These are phyloP conservation scores for Darevskia mixta DNA, from an alignment of 2,797 vertebrate species.

Conservation along the genomic window DNA sequence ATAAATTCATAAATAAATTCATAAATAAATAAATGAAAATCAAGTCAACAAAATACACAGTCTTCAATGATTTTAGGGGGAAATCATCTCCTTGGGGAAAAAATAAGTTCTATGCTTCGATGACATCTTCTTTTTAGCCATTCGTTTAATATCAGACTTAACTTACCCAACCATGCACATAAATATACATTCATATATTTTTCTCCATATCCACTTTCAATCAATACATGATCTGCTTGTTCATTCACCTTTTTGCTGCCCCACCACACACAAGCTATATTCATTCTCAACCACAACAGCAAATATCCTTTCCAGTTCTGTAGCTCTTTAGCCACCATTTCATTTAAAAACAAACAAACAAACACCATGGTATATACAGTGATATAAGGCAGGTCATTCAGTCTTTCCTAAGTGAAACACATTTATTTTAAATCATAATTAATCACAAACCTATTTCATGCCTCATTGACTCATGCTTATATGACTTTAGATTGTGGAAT, in stretches of 20 bases:
- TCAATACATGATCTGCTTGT: neutral
- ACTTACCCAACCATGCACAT: neutral
- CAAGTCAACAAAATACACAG: neutral
- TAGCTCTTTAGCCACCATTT: neutral
- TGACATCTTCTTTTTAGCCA: neutral
- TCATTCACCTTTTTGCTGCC: neutral
- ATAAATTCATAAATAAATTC: no score
- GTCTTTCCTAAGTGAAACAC: neutral
- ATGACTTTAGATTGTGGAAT: neutral
- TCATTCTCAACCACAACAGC: neutral
- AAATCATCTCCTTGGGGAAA: neutral
- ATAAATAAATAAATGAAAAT: no score
- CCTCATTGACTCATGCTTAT: neutral
- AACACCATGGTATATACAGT: neutral
- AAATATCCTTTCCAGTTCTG: neutral
- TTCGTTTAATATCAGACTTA: neutral
- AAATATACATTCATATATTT: conserved; percentile 5
- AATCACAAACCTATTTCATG: neutral
- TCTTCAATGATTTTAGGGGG: neutral
- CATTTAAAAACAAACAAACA: no score
- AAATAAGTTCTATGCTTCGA: neutral
- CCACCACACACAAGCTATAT: neutral
- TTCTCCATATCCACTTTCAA: neutral
- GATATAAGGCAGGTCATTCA: neutral
- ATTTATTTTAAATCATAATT: neutral